Percentiles rank a stretch among this genome's conserved stretches.
Conservation (phyloP, 2,113 vertebrate genomes). For the Taxidea taxus region DNA sequence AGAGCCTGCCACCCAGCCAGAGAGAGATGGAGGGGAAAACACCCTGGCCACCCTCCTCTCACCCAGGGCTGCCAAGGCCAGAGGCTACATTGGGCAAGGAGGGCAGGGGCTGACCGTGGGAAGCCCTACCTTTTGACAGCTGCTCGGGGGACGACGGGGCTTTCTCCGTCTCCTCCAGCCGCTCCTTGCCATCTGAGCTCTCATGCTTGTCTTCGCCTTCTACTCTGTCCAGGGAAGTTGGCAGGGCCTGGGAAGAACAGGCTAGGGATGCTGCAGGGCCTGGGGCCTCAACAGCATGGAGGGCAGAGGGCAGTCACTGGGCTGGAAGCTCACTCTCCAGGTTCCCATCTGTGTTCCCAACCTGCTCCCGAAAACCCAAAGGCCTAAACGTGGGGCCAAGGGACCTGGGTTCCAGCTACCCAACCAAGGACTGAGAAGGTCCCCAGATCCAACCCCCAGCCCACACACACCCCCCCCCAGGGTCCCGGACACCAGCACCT, state of each 20-base stretch:
- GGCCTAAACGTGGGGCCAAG: neutral
- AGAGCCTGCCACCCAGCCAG: neutral
- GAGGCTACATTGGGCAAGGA: fast-evolving
- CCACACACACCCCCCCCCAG: neutral
- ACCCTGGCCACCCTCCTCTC: neutral
- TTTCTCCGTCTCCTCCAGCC: slow-evolving; percentile 83
- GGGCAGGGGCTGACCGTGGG: fast-evolving
- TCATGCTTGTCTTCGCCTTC: slow-evolving; percentile 79
- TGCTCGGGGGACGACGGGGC: slow-evolving; percentile 78
- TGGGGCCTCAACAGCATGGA: neutral
- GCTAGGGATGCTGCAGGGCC: neutral
- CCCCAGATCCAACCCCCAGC: neutral
- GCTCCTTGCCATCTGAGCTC: slow-evolving; percentile 81
- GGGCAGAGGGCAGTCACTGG: too few relatives aligned
- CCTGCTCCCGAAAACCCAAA: too few relatives aligned
- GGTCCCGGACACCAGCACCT: neutral
- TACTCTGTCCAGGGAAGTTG: slow-evolving; percentile 67
- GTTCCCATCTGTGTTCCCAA: neutral
- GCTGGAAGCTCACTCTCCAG: neutral
- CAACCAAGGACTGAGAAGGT: neutral
- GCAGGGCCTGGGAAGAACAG: slow-evolving; percentile 7
- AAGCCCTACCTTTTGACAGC: slow-evolving; percentile 72
- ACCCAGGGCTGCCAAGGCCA: too few relatives aligned
- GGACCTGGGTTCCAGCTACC: neutral
- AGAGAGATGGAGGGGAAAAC: fast-evolving